These are phyloP conservation scores for Andrena cerasifolii DNA, from an alignment of 1,140 invertebrate genomes.

Conservation along the genomic window DNA sequence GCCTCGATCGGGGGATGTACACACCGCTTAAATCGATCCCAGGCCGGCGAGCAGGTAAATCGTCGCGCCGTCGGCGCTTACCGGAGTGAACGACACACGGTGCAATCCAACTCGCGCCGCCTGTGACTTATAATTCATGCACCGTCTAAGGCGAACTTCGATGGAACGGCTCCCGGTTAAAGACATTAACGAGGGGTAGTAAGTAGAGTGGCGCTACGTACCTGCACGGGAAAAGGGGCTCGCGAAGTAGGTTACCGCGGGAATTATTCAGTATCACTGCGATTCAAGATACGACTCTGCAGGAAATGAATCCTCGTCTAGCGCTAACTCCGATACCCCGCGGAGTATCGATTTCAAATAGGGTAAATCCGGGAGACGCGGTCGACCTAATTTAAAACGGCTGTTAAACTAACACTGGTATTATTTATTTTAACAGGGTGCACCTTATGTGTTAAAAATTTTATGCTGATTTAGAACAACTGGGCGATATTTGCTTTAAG, in stretches of 20 bases:
- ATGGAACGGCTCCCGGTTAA: not conserved
- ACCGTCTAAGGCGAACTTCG: not conserved
- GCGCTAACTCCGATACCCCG: no score
- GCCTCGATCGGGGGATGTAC: not conserved
- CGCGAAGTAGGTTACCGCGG: not conserved
- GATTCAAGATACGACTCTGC: no score
- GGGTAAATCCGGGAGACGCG: no score
- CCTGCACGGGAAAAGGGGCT: not conserved
- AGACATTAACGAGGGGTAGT: not conserved
- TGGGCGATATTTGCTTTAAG: no score
- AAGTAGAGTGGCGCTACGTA: not conserved
- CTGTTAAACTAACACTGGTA: no score
- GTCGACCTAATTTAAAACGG: no score
- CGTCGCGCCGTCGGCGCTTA: not conserved
- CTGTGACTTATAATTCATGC: conserved; percentile 38
- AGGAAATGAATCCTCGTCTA: no score
- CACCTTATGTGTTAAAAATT: no score
- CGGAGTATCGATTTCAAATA: no score
- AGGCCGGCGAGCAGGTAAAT: conserved; percentile 1
- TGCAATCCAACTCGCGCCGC: not conserved
- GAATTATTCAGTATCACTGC: not conserved
- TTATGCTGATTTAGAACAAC: no score
- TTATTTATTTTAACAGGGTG: no score
- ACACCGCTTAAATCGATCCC: conserved; percentile 27
- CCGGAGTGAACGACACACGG: not conserved